A percentile compares a stretch with the other conserved stretches of the same genome.
Evolutionary conservation across 2,888 invertebrate species (phyloP).

Genomic region (Elmis aenea): DNA sequence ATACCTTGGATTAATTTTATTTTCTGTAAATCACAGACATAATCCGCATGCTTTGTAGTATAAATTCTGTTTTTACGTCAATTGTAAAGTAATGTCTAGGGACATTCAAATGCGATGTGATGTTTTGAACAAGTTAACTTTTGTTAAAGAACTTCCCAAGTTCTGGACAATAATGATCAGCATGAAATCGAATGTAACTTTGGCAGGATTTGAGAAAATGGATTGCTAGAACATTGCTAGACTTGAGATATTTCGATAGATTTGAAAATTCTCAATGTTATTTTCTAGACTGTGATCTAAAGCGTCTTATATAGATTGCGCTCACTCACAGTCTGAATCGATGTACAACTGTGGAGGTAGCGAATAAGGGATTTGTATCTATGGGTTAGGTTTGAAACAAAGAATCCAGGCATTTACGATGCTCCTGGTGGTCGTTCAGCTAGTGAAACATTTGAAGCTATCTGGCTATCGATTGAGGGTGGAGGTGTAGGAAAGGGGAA

Average conservation of each 20-base stretch:
- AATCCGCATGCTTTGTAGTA: no score
- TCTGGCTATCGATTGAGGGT: constrained; percentile 39
- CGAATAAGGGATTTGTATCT: constrained; percentile 41
- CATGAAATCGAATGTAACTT: constrained; percentile 16
- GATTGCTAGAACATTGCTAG: constrained; percentile 19
- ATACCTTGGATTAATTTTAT: constrained; percentile 21
- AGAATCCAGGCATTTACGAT: constrained; percentile 43
- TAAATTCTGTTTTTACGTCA: no score
- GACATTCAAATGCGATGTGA: no score
- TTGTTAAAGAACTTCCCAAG: no score
- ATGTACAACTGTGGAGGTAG: constrained; percentile 35
- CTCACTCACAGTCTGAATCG: constrained; percentile 15
- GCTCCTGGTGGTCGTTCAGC: constrained; percentile 40
- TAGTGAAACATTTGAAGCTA: constrained; percentile 42
- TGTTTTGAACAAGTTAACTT: no score
- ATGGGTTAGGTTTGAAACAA: constrained; percentile 39
- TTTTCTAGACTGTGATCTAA: constrained; percentile 16
- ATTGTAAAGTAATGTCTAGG: no score
- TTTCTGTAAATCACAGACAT: constrained; percentile 22
- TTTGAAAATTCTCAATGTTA: constrained; percentile 13
- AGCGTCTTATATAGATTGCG: constrained; percentile 2
- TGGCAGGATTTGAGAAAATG: constrained; percentile 17
- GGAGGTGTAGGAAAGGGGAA: constrained; percentile 25
- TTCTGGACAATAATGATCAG: no score
- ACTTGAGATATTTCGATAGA: constrained; percentile 11